phyloP scores from a whole-genome alignment of 1,140 invertebrate species.

The Hirudo medicinalis region DNA sequence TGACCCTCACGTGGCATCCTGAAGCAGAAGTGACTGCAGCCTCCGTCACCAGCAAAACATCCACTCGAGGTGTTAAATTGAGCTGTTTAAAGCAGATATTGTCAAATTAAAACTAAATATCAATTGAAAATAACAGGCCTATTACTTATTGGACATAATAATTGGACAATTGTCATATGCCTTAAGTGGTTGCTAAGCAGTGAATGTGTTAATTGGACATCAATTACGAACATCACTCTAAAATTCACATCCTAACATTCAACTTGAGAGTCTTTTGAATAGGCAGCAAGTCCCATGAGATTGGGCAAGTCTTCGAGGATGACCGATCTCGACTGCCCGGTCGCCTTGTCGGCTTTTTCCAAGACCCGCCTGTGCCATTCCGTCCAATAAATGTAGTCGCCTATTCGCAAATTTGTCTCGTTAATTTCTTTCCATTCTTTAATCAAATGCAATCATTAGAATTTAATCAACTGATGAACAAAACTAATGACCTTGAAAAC shows the following conservation, averaged over 20 bases:
- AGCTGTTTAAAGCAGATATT: background rate
- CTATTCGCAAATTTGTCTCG: slow-evolving; percentile 25
- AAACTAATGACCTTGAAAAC: background rate
- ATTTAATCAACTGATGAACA: too few species aligned
- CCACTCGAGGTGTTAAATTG: slow-evolving; percentile 53
- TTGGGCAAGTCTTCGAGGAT: slow-evolving; percentile 61
- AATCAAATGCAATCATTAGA: too few species aligned
- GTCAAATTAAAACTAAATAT: background rate
- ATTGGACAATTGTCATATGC: too few species aligned
- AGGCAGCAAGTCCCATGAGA: slow-evolving; percentile 33
- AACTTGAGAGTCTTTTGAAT: slow-evolving; percentile 31
- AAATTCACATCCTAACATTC: too few species aligned
- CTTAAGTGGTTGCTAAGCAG: too few species aligned
- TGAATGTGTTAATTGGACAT: too few species aligned
- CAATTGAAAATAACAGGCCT: too few species aligned
- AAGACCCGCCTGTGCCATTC: slow-evolving; percentile 38
- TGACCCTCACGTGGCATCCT: slow-evolving; percentile 50
- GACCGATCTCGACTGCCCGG: slow-evolving; percentile 43
- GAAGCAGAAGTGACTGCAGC: slow-evolving; percentile 89
- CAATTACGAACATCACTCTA: too few species aligned
- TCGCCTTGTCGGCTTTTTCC: slow-evolving; percentile 35
- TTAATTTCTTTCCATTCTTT: background rate
- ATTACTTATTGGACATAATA: too few species aligned
- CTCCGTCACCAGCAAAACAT: slow-evolving; percentile 79
- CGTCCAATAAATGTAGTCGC: slow-evolving; percentile 39